These are phyloP conservation scores for Tupiocoris notatus DNA, from an alignment of 2,888 invertebrate species.

Conservation along the genomic window DNA sequence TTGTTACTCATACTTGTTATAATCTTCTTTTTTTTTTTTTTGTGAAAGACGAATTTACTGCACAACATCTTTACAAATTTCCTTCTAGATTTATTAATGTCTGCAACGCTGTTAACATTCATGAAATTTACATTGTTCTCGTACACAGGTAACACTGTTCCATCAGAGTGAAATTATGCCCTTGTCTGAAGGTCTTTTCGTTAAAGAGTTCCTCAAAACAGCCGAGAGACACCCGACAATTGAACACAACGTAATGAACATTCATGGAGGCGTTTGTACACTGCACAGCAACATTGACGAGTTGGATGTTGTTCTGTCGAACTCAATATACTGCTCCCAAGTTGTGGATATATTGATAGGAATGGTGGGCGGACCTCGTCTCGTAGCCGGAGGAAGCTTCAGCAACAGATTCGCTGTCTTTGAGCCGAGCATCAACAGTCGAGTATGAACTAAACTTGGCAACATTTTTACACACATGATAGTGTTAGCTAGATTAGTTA, in stretches of 20 bases:
- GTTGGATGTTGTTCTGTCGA: slow-evolving; percentile 24
- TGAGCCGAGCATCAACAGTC: slow-evolving; percentile 7
- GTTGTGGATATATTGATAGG: slow-evolving; percentile 17
- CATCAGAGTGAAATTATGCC: slow-evolving; percentile 17
- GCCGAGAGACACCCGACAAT: slow-evolving; percentile 12
- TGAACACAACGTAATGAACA: slow-evolving; percentile 1
- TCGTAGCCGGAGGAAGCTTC: slow-evolving; percentile 12
- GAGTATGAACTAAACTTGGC: slow-evolving; percentile 2
- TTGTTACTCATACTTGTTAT: too few relatives aligned
- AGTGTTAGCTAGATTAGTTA: too few relatives aligned
- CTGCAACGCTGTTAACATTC: too few relatives aligned
- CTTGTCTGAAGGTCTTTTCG: slow-evolving; percentile 24
- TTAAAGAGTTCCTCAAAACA: slow-evolving; percentile 11
- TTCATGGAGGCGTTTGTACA: neutral
- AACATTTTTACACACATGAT: too few relatives aligned
- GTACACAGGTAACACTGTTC: slow-evolving; percentile 15
- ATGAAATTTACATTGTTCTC: too few relatives aligned
- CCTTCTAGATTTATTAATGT: too few relatives aligned
- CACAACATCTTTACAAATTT: too few relatives aligned
- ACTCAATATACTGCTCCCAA: slow-evolving; percentile 25
- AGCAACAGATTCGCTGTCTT: slow-evolving; percentile 28
- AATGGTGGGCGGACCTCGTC: slow-evolving; percentile 7
- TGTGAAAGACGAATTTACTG: too few relatives aligned
- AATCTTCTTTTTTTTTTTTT: neutral
- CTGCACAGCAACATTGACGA: neutral